phyloP scores from a whole-genome alignment of 2,113 vertebrate species.

The Trichomycterus rosablanca region DNA sequence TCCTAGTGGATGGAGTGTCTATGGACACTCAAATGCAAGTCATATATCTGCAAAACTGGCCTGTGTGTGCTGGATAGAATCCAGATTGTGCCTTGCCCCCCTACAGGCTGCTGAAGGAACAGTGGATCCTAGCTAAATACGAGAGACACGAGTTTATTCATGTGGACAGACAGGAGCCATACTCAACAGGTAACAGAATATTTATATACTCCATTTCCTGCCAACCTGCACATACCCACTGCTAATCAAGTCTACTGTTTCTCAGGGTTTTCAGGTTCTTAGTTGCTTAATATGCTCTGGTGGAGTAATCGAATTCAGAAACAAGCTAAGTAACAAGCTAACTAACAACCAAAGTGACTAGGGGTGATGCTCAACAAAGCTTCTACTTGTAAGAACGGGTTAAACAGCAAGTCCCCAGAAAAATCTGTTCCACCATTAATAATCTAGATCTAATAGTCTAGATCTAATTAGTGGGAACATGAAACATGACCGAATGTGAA shows the following conservation, averaged over 20 bases:
- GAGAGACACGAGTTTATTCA: conserved; percentile 89
- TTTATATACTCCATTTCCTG: background rate
- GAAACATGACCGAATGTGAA: background rate
- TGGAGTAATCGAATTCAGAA: too few relatives aligned
- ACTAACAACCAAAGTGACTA: too few relatives aligned
- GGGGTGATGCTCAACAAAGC: too few relatives aligned
- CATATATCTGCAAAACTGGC: too few relatives aligned
- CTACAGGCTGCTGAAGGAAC: conserved; percentile 84
- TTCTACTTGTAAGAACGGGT: background rate
- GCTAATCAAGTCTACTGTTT: background rate
- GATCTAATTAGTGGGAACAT: background rate
- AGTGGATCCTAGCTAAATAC: conserved; percentile 95
- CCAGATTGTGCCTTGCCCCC: conserved; percentile 23
- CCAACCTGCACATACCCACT: background rate
- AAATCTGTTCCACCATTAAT: background rate
- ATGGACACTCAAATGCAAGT: too few relatives aligned
- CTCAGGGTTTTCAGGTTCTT: too few relatives aligned
- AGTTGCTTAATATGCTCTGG: too few relatives aligned
- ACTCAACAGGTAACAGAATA: conserved; percentile 81
- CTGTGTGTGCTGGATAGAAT: background rate
- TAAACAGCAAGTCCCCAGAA: background rate
- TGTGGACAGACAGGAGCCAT: conserved; percentile 90
- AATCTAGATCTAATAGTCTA: too few relatives aligned
- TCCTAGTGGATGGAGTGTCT: too few relatives aligned
- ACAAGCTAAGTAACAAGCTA: too few relatives aligned